A percentile compares a stretch with the other conserved stretches of the same genome.
phyloP scores from a whole-genome alignment of 2,888 invertebrate species.

The Morpho achilles region DNA sequence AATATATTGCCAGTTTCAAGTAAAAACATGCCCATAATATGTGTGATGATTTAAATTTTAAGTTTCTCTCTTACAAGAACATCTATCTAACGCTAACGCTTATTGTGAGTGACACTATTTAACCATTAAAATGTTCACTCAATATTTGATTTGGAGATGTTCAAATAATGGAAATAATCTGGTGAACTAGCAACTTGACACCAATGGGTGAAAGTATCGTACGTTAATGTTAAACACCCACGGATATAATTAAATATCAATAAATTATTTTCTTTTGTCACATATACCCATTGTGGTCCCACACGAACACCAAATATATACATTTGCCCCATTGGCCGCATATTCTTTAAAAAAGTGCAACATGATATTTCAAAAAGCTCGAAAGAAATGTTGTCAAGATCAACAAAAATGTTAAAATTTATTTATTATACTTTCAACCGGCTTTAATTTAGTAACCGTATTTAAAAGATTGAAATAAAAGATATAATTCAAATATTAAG shows the following conservation, averaged over 20 bases:
- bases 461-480: too few relatives aligned
- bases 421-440: too few relatives aligned
- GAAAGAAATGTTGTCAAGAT: not conserved
- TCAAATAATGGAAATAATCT: slow-evolving; percentile 31
- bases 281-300: not conserved
- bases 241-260: slow-evolving; percentile 13
- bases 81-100: too few relatives aligned
- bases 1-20: too few relatives aligned
- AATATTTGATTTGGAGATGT: slow-evolving; percentile 19
- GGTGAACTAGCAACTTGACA: slow-evolving; percentile 22
- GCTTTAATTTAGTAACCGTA: too few relatives aligned
- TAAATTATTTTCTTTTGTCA: slow-evolving; percentile 10
- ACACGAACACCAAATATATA: slow-evolving; percentile 1
- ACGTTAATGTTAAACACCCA: slow-evolving; percentile 1
- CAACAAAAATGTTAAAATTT: too few relatives aligned
- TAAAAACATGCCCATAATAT: too few relatives aligned
- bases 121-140: not conserved
- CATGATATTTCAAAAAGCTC: not conserved
- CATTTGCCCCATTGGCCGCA: slow-evolving; percentile 5
- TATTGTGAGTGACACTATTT: not conserved
- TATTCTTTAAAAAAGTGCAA: slow-evolving; percentile 3
- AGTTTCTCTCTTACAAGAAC: too few relatives aligned
- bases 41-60: too few relatives aligned
- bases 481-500: too few relatives aligned
- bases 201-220: slow-evolving; percentile 31